These are phyloP conservation scores for Plemyria rubiginata DNA, from an alignment of 2,888 invertebrate species.

Conservation along the genomic window DNA sequence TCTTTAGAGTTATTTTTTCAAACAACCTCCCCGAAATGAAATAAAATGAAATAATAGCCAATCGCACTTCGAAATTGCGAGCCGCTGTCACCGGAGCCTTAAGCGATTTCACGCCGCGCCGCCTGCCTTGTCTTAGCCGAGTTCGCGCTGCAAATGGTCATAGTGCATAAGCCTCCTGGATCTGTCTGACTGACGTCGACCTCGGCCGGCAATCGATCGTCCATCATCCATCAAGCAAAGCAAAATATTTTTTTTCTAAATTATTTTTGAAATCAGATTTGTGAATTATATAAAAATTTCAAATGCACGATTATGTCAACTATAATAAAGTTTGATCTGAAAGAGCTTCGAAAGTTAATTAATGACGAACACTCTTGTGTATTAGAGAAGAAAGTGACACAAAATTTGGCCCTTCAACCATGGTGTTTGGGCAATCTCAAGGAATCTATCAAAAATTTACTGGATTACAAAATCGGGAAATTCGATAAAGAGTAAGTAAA, in stretches of 20 bases:
- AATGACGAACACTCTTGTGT: constrained; percentile 85
- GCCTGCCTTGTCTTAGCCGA: too few relatives aligned
- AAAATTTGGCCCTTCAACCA: constrained; percentile 86
- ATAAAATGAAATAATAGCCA: too few relatives aligned
- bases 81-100: too few relatives aligned
- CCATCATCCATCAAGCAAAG: constrained; percentile 11
- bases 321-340: constrained; percentile 79
- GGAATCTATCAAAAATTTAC: constrained; percentile 84
- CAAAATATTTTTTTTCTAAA: constrained; percentile 9
- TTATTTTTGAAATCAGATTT: constrained; percentile 14
- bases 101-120: too few relatives aligned
- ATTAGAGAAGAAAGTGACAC: constrained; percentile 78
- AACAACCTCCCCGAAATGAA: too few relatives aligned
- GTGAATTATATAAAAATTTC: constrained; percentile 11
- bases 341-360: constrained; percentile 82
- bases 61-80: too few relatives aligned
- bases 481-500: constrained; percentile 86
- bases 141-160: too few relatives aligned
- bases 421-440: constrained; percentile 86
- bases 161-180: too few relatives aligned
- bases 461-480: constrained; percentile 85
- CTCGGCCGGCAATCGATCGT: too few relatives aligned
- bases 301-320: constrained; percentile 63
- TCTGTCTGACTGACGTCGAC: too few relatives aligned
- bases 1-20: too few relatives aligned